Base-by-base conservation (phyloP, 2,888 invertebrate species). In the Caenorhabditis angaria region DNA sequence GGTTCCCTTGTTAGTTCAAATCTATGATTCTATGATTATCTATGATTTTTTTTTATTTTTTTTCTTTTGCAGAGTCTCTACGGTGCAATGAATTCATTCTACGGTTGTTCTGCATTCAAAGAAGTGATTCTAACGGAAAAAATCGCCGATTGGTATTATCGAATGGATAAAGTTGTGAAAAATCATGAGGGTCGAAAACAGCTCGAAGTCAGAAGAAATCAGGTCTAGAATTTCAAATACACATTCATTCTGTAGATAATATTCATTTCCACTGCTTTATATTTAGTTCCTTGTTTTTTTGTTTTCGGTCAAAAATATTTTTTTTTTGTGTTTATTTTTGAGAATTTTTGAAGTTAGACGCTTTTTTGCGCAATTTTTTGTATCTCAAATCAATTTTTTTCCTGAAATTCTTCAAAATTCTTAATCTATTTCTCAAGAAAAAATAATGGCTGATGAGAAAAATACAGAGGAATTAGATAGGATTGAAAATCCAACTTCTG, bases 51-150 rank as follows among this genome's bases (percentile, higher is more conserved):
- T 32, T 32, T 32, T 32, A 8, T 10, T 10, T 32, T 5, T 32
- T 10, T 32, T 10, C 10, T 32, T 32, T 67, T 78, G 67, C 65
- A 83, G 81, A 75, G 83, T 28, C 69, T 85, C 1, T 86, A 81
- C 61, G 86, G 86, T 20, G 83, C 85, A 6, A 83, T 85, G 74
- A 85, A 83, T 58, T 86, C 86, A 2, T 86, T 86, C 68, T 80
- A 78, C 60, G 85, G 85, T 14, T 84, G 83, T 60, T 60, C 69
- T 0, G 83, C 86, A 1, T 86, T 86, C 70, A 75, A 81, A 53
- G 86, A 86, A 61, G 82, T 86, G 35, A 77, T 83, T 56, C 55
- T 77, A 41, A 67, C 78, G 27, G 75, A 78, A n/a, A 70, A 77
- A 18, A 82, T 84, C 28, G 70, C 65, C 4, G 77, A 80, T 5